These are phyloP conservation scores for Botrylloides violaceus DNA, from an alignment of 23 tunicate species.

Conservation along the genomic window DNA sequence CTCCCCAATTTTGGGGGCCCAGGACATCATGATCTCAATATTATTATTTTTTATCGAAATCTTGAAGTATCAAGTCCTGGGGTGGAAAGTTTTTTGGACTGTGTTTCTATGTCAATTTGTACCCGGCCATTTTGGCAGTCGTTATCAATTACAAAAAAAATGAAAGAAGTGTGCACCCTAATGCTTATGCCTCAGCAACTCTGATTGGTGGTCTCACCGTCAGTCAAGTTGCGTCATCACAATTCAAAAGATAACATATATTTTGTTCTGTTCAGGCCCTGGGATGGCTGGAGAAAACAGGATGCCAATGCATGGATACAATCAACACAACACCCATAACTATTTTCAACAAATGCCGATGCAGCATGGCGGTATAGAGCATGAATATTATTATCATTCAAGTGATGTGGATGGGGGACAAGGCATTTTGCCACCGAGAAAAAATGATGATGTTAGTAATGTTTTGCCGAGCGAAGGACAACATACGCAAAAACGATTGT, in stretches of 20 bases:
- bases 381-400: neutral
- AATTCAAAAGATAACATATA: neutral
- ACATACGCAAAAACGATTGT: slow-evolving; percentile 9
- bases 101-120: no score
- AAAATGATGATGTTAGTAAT: neutral
- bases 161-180: no score
- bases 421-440: neutral
- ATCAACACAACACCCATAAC: neutral
- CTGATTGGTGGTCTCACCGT: neutral
- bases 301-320: neutral
- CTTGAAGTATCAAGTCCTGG: no score
- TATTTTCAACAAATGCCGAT: neutral
- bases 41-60: no score
- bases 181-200: no score
- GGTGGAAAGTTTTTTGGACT: no score
- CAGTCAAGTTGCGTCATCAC: neutral
- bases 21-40: no score
- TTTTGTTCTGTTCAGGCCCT: slow-evolving; percentile 20
- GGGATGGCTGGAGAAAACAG: slow-evolving; percentile 9
- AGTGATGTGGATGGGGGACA: neutral
- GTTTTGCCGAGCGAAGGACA: neutral
- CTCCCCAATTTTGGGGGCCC: no score
- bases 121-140: no score
- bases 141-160: no score
- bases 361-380: neutral